Evolutionary conservation across 1,140 invertebrate species (phyloP).

Genomic region (Thaumetopoea pityocampa): DNA sequence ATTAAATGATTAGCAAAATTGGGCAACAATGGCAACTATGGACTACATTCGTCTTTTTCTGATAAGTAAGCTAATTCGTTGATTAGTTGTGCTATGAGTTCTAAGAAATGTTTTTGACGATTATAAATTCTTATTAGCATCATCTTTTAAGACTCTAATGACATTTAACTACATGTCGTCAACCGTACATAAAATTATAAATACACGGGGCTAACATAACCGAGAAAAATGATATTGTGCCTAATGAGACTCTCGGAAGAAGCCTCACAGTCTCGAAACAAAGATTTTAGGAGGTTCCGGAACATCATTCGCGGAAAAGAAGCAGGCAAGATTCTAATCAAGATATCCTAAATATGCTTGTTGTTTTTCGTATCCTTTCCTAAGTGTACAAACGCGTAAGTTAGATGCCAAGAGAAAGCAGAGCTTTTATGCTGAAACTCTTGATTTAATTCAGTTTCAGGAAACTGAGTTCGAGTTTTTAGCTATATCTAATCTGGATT

Average conservation of each 20-base stretch:
- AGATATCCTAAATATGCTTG: background rate
- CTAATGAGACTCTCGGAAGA: background rate
- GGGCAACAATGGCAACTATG: no score
- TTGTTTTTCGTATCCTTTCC: background rate
- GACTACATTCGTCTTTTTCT: no score
- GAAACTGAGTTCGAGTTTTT: constrained; percentile 1
- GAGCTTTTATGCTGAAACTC: no score
- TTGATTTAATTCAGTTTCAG: no score
- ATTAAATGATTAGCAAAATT: no score
- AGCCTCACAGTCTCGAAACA: constrained; percentile 1
- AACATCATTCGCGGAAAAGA: constrained; percentile 5
- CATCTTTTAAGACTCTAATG: no score
- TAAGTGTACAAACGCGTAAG: background rate
- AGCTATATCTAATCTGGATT: background rate
- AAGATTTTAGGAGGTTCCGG: constrained; percentile 3
- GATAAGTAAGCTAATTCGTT: no score
- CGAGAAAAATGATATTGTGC: background rate
- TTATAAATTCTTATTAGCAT: no score
- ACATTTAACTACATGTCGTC: constrained; percentile 1
- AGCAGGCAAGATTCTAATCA: constrained; percentile 2
- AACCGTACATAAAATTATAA: background rate
- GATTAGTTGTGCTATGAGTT: no score
- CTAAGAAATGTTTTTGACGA: no score
- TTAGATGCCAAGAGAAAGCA: no score
- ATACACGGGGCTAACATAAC: background rate